These are phyloP conservation scores for Tonatia bakeri DNA, from an alignment of 2,113 vertebrate species.

Conservation along the genomic window DNA sequence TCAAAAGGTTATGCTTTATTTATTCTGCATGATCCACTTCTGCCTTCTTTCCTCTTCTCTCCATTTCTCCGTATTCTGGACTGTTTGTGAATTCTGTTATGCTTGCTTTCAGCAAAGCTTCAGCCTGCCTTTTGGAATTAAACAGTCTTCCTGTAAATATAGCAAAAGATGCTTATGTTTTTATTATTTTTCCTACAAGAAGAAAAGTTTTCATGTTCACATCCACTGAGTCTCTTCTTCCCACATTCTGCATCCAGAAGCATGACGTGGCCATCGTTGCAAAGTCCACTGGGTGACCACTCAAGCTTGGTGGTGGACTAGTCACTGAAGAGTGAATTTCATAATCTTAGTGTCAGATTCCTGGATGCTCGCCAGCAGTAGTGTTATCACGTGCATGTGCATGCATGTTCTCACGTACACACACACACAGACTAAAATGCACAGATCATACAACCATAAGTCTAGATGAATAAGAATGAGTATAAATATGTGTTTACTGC, in stretches of 20 bases:
- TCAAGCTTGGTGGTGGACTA: background rate
- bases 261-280: background rate
- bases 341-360: background rate
- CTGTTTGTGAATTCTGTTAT: background rate
- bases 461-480: background rate
- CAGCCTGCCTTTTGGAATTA: background rate
- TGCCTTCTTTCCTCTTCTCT: constrained; percentile 33
- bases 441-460: background rate
- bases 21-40: constrained; percentile 36
- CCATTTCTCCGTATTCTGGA: background rate
- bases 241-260: background rate
- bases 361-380: background rate
- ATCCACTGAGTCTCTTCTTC: background rate
- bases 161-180: background rate
- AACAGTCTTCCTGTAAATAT: constrained; percentile 3
- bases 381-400: background rate
- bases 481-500: background rate
- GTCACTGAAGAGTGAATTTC: background rate
- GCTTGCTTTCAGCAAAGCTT: background rate
- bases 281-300: background rate
- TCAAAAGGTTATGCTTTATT: background rate
- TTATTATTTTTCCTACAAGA: background rate
- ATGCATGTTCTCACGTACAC: background rate
- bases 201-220: background rate
- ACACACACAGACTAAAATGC: background rate